These are phyloP conservation scores for Anastrepha obliqua DNA, from an alignment of 1,140 invertebrate genomes.

Conservation along the genomic window DNA sequence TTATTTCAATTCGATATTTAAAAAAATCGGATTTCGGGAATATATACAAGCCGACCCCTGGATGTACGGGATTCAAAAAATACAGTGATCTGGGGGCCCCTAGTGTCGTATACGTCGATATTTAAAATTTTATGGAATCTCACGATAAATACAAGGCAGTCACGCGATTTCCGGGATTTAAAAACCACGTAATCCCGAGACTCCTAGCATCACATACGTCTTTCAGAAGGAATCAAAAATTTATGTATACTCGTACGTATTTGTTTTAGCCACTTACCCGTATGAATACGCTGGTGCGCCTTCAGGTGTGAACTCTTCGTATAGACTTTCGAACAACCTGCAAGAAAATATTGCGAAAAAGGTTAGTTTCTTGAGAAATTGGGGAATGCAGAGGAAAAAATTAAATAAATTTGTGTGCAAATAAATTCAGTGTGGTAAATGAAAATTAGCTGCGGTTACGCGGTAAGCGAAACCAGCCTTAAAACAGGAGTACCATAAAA, in stretches of 20 bases:
- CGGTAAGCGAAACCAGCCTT: not conserved
- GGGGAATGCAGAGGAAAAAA: not conserved
- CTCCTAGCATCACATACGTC: too few species aligned
- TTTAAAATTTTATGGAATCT: too few species aligned
- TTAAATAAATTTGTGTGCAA: slow-evolving; percentile 29
- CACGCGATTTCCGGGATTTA: too few species aligned
- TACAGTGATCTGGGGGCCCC: too few species aligned
- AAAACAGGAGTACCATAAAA: not conserved
- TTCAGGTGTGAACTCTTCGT: slow-evolving; percentile 99
- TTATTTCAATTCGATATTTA: too few species aligned
- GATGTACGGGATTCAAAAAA: too few species aligned
- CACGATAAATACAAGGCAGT: too few species aligned
- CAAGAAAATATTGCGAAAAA: slow-evolving; percentile 69
- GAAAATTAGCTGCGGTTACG: slow-evolving; percentile 37
- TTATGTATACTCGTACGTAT: not conserved
- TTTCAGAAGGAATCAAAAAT: not conserved
- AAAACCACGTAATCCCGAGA: too few species aligned
- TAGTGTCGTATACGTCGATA: too few species aligned
- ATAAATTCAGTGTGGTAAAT: slow-evolving; percentile 44
- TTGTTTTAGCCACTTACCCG: slow-evolving; percentile 82
- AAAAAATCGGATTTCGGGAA: too few species aligned
- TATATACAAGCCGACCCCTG: too few species aligned
- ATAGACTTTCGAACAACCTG: slow-evolving; percentile 98
- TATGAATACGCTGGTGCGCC: slow-evolving; percentile 98
- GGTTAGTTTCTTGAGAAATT: not conserved